These are phyloP conservation scores for Apeltes quadracus DNA, from an alignment of 2,113 vertebrate genomes.

Conservation along the genomic window DNA sequence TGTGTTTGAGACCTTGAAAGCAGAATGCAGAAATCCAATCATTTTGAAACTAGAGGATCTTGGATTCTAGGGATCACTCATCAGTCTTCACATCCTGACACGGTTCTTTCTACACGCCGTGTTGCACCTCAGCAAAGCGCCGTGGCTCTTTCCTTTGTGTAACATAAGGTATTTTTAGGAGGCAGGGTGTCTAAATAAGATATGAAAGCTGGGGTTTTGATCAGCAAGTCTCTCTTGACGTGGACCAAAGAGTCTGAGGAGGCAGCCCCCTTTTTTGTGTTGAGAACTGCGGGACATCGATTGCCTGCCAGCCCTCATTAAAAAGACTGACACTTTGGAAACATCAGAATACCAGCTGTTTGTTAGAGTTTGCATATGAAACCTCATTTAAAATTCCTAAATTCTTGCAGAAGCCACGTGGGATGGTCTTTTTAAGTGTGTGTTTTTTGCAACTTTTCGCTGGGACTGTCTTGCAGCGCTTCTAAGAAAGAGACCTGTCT, in stretches of 20 bases:
- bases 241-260: slow-evolving; percentile 35
- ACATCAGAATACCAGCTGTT: background rate
- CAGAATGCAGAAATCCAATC: too few species aligned
- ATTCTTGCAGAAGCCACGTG: background rate
- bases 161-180: slow-evolving; percentile 64
- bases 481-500: slow-evolving; percentile 16
- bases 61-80: background rate
- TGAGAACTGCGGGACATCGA: slow-evolving; percentile 20
- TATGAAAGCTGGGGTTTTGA: slow-evolving; percentile 67
- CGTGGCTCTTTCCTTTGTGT: slow-evolving; percentile 41
- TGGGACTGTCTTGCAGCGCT: background rate
- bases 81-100: background rate
- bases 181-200: slow-evolving; percentile 63
- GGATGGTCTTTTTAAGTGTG: background rate
- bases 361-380: background rate
- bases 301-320: slow-evolving; percentile 33
- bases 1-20: too few species aligned
- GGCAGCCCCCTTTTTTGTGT: slow-evolving; percentile 21
- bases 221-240: slow-evolving; percentile 40
- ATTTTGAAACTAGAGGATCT: background rate
- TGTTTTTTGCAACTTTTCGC: background rate
- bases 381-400: background rate
- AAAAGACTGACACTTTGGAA: slow-evolving; percentile 6
- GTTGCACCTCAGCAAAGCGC: slow-evolving; percentile 10
- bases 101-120: background rate